Evolutionary conservation across 2,113 vertebrate species (phyloP).

Genomic region (Silurus glanis): DNA sequence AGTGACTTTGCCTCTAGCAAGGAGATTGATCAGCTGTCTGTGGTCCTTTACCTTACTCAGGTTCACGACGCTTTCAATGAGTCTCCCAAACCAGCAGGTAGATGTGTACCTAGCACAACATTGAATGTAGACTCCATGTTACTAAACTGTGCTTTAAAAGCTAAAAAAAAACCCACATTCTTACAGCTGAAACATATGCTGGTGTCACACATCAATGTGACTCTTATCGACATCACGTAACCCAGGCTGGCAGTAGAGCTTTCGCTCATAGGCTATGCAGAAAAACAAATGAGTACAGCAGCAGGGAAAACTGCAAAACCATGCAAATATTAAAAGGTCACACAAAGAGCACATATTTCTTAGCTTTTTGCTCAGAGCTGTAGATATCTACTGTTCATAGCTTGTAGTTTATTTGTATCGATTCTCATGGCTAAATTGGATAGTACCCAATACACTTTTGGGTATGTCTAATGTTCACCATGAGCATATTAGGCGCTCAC

Average conservation of each 20-base stretch:
- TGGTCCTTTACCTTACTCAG: slow-evolving; percentile 92
- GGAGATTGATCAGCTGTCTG: slow-evolving; percentile 79
- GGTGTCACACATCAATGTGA: background rate
- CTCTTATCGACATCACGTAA: background rate
- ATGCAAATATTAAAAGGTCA: background rate
- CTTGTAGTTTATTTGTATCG: background rate
- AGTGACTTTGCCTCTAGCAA: slow-evolving; percentile 71
- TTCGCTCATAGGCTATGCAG: background rate
- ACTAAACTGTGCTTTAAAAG: no score
- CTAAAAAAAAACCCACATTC: background rate
- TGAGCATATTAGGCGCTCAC: background rate
- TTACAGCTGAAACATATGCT: background rate
- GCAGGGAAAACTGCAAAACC: background rate
- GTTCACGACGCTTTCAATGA: slow-evolving; percentile 77
- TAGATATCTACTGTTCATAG: background rate
- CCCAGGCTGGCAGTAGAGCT: background rate
- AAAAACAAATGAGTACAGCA: background rate
- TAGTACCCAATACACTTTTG: background rate
- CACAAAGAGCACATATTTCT: background rate
- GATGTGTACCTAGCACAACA: background rate
- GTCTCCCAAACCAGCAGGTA: slow-evolving; percentile 61
- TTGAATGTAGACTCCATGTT: background rate
- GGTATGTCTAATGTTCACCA: background rate
- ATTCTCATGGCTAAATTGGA: background rate
- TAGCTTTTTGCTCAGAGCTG: background rate